Conservation (phyloP, 2,797 vertebrate species). For the Halcyon badia region DNA sequence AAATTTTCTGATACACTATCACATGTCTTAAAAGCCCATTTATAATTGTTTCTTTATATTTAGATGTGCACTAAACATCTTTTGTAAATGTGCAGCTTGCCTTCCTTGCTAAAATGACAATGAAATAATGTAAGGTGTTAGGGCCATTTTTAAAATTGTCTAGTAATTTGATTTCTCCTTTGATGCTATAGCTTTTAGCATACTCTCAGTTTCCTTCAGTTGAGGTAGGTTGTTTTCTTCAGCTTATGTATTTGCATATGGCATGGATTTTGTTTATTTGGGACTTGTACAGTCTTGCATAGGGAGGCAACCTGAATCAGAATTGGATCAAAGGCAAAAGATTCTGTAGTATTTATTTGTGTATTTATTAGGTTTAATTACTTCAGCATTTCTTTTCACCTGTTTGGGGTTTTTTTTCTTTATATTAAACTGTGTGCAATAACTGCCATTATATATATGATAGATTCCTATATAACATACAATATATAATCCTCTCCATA, state of each 20-base stretch:
- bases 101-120: not conserved
- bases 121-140: not conserved
- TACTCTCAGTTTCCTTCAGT: not conserved
- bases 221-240: not conserved
- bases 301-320: not conserved
- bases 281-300: not conserved
- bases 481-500: not conserved
- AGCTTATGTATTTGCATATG: not conserved
- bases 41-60: not conserved
- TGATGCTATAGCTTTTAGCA: conserved; percentile 7
- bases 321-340: not conserved
- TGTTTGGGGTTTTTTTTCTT: not conserved
- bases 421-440: not conserved
- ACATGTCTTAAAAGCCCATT: not conserved
- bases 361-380: not conserved
- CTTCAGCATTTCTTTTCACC: not conserved
- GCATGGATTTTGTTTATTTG: conserved; percentile 24
- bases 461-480: not conserved
- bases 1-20: not conserved
- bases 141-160: not conserved
- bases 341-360: not conserved
- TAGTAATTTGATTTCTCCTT: conserved; percentile 41
- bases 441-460: not conserved
- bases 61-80: not conserved
- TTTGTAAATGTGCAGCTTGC: not conserved